Base-by-base conservation (phyloP, 1,140 invertebrate species). In the Sarcophaga peregrina region DNA sequence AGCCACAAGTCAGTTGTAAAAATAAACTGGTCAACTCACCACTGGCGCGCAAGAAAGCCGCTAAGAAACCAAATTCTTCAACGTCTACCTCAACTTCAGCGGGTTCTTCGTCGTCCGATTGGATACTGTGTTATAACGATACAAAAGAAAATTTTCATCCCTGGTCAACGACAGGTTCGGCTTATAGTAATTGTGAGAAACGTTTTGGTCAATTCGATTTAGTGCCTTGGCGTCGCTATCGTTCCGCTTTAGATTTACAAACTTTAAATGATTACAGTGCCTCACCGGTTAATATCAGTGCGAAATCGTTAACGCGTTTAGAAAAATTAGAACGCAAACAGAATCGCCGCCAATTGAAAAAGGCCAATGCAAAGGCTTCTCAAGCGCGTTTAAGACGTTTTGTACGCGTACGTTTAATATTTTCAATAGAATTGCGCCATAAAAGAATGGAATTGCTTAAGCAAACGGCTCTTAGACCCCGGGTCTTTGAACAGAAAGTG, bases 371-470 rank as follows among this genome's bases (percentile, higher is more conserved):
- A 84, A 86, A 68, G 74, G 48, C 54, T 1, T 52, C 62, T 5
- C 84, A 88, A 47, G 84, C 87, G 81, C 84, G 85, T 0, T 50
- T 85, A n/a, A 78, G 86, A 15, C 83, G 87, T 3, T 82, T 88
- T 78, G 89, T 89, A 3, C 87, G 88, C 0, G 87, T 90, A 0
- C 88, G 88, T 15, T 82, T 90, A 8, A 86, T 90, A 78, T 90
- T 90, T 84, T 89, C 87, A 80, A 87, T 90, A 37, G 88, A 90
- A 81, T 68, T 90, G 84, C 86, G 88, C 5, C 88, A 90, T 84
- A 89, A 88, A 78, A 85, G 87, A 54, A 87, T 90, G 87, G 88
- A 88, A 85, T 73, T 90, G 17, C 84, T 90, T n/a, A 85, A 86
- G 0, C 87, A 88, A 37, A 86, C 85, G n/a, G 80, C 85, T 6